These are phyloP conservation scores for Uropetala carovei DNA, from an alignment of 2,888 invertebrate genomes.

Conservation along the genomic window DNA sequence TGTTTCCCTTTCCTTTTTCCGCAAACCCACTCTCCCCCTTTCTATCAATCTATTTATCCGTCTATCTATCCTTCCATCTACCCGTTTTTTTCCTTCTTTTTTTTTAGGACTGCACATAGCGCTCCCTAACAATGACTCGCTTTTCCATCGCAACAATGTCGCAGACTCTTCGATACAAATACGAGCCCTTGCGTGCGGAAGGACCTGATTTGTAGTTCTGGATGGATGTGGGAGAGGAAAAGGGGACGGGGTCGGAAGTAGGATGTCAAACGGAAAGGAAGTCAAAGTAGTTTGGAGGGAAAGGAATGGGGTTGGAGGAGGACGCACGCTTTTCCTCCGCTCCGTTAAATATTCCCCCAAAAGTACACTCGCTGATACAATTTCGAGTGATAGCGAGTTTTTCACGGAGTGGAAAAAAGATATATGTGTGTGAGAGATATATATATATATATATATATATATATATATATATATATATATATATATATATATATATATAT, in stretches of 20 bases:
- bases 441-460: too few relatives aligned
- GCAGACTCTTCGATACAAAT: conserved; percentile 18
- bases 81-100: background rate
- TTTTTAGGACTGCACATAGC: background rate
- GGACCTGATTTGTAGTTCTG: conserved; percentile 51
- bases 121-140: background rate
- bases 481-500: too few relatives aligned
- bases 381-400: too few relatives aligned
- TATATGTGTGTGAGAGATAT: too few relatives aligned
- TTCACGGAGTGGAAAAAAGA: too few relatives aligned
- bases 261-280: conserved; percentile 28
- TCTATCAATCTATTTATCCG: too few relatives aligned
- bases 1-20: background rate
- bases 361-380: background rate
- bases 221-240: background rate
- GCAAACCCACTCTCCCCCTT: background rate
- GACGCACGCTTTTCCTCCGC: background rate
- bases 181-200: conserved; percentile 50
- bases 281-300: background rate
- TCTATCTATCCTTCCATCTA: background rate
- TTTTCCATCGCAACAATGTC: background rate
- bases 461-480: too few relatives aligned
- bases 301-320: background rate
- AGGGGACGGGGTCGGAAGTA: conserved; percentile 37
- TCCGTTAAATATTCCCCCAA: conserved; percentile 18